A percentile compares a stretch with the other conserved stretches of the same genome.
Conservation (phyloP, 2,113 vertebrate genomes). For the Anser brachyrhynchus region DNA sequence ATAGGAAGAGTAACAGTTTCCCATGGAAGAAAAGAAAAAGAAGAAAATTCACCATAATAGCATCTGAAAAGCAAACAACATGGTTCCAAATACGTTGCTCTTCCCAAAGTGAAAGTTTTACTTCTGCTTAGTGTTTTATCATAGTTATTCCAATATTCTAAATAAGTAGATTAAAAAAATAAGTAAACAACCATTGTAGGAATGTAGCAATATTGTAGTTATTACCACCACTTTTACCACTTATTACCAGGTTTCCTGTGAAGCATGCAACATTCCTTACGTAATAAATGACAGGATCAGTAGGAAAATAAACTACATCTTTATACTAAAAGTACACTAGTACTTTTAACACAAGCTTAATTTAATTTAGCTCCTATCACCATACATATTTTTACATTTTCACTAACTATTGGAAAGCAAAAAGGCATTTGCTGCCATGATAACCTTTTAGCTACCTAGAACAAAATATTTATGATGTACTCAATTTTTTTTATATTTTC, state of each 20-base stretch:
- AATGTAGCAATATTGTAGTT: background rate
- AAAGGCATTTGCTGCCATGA: background rate
- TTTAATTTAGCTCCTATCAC: background rate
- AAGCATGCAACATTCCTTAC: background rate
- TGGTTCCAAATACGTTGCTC: background rate
- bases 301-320: background rate
- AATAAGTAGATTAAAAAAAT: background rate
- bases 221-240: background rate
- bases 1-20: background rate
- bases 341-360: background rate
- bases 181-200: background rate
- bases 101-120: background rate
- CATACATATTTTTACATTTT: background rate
- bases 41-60: background rate
- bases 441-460: background rate
- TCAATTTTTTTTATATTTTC: background rate
- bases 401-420: background rate
- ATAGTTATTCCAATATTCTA: background rate
- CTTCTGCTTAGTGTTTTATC: background rate
- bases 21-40: background rate
- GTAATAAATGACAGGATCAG: background rate
- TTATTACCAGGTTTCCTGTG: background rate
- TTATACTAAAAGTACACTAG: background rate
- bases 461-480: background rate
- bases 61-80: background rate